Evolutionary conservation across 2,888 invertebrate species (phyloP).

Genomic region (Dynastes maya): DNA sequence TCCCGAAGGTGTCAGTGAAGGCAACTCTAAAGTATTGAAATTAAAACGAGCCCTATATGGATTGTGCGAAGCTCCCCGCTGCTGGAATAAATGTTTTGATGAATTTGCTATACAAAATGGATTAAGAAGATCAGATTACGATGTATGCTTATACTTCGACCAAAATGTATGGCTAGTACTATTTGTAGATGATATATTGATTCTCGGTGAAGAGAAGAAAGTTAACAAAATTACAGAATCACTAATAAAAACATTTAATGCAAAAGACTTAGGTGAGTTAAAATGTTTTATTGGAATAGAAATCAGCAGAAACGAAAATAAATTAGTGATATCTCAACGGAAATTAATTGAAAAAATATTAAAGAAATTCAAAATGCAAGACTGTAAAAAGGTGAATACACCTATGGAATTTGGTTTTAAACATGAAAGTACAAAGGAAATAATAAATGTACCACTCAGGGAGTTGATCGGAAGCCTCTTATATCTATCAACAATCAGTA

Average conservation of each 20-base stretch:
- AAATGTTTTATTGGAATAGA: slow-evolving; percentile 2
- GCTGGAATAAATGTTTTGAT: slow-evolving; percentile 21
- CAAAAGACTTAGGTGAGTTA: not conserved
- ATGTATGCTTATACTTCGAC: slow-evolving; percentile 5
- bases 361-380: slow-evolving; percentile 22
- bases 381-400: slow-evolving; percentile 8
- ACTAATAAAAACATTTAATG: slow-evolving; percentile 14
- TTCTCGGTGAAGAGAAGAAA: not conserved
- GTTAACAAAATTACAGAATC: slow-evolving; percentile 2
- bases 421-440: no score
- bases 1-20: not conserved
- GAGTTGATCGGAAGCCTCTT: no score
- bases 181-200: slow-evolving; percentile 10
- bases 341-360: not conserved
- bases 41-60: slow-evolving; percentile 40
- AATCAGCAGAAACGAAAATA: not conserved
- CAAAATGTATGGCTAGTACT: slow-evolving; percentile 4
- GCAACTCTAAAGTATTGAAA: slow-evolving; percentile 10
- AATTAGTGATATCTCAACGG: not conserved
- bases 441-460: no score
- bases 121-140: slow-evolving; percentile 16
- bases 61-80: slow-evolving; percentile 11
- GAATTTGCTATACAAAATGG: not conserved
- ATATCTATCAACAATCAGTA: no score
- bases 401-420: not conserved